Evolutionary conservation across 2,888 invertebrate species (phyloP).

Genomic region (Athripsodes cinereus): DNA sequence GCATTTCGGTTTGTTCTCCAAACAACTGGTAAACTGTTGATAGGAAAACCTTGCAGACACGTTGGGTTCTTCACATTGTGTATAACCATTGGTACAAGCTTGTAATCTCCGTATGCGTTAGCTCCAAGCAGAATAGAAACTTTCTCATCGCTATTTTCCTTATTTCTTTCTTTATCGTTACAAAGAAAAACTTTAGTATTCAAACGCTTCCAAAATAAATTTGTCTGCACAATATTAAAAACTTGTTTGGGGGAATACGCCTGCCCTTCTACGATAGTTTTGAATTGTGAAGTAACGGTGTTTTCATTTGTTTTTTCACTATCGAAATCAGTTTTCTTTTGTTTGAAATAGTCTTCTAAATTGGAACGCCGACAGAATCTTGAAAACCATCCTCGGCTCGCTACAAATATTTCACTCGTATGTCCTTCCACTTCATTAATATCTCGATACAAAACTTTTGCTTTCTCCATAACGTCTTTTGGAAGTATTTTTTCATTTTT

Average conservation of each 20-base stretch:
- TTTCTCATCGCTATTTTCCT: conserved; percentile 22
- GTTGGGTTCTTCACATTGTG: conserved; percentile 33
- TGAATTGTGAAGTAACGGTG: conserved; percentile 19
- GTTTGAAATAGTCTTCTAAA: not conserved
- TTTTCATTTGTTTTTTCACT: conserved; percentile 1
- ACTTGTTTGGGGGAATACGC: conserved; percentile 17
- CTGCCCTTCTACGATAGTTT: conserved; percentile 22
- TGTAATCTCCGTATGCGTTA: conserved; percentile 33
- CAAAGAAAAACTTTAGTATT: not conserved
- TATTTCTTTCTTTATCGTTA: conserved; percentile 17
- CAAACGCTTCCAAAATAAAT: conserved; percentile 27
- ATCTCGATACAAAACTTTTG: conserved; percentile 7
- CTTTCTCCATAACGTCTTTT: conserved; percentile 8
- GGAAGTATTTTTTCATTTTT: not conserved
- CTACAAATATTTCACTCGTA: conserved; percentile 3
- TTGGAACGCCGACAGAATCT: conserved; percentile 25
- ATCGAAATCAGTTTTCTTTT: not conserved
- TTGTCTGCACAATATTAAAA: conserved; percentile 23
- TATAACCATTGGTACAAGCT: conserved; percentile 34
- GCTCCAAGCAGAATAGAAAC: conserved; percentile 31
- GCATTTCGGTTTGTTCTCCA: conserved; percentile 33
- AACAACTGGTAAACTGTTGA: conserved; percentile 31
- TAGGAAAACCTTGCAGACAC: conserved; percentile 30
- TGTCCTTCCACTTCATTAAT: conserved; percentile 4
- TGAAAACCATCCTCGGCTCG: conserved; percentile 25